Evolutionary conservation across 1,140 invertebrate species (phyloP).

Genomic region (Centruroides sculpturatus): DNA sequence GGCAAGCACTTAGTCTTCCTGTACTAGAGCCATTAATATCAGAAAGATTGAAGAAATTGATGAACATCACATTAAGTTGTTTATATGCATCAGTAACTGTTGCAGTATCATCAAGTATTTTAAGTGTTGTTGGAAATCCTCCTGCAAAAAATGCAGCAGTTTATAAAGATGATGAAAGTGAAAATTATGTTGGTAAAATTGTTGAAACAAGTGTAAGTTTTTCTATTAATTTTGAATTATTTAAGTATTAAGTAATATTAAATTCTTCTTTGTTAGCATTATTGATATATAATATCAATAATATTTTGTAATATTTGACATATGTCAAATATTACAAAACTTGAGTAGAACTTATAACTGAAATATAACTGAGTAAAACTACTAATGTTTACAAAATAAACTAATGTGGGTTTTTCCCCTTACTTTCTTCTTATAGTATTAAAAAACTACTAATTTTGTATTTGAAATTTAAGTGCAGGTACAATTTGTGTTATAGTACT

Average conservation of each 20-base stretch:
- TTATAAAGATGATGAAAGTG: slow-evolving; percentile 32
- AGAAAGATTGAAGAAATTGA: slow-evolving; percentile 61
- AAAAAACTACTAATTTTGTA: too few species aligned
- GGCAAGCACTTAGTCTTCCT: slow-evolving; percentile 64
- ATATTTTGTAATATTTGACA: too few species aligned
- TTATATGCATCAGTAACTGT: slow-evolving; percentile 58
- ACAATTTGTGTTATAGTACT: too few species aligned
- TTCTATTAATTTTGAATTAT: not conserved
- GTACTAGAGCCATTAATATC: slow-evolving; percentile 72
- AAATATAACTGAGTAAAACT: too few species aligned
- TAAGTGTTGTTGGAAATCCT: slow-evolving; percentile 43
- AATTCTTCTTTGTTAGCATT: too few species aligned
- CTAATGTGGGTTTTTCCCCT: too few species aligned
- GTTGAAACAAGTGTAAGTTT: slow-evolving; percentile 31
- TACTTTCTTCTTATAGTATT: too few species aligned
- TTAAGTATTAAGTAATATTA: not conserved
- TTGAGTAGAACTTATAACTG: too few species aligned
- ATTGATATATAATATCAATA: too few species aligned
- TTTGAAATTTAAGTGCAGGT: too few species aligned
- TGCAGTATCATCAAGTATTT: slow-evolving; percentile 48
- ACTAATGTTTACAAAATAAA: too few species aligned
- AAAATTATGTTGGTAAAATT: slow-evolving; percentile 27
- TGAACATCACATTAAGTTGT: slow-evolving; percentile 57
- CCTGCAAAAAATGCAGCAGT: slow-evolving; percentile 39
- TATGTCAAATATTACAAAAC: too few species aligned